Base-by-base conservation (phyloP, 2,888 invertebrate genomes). In the Doris montereyensis region DNA sequence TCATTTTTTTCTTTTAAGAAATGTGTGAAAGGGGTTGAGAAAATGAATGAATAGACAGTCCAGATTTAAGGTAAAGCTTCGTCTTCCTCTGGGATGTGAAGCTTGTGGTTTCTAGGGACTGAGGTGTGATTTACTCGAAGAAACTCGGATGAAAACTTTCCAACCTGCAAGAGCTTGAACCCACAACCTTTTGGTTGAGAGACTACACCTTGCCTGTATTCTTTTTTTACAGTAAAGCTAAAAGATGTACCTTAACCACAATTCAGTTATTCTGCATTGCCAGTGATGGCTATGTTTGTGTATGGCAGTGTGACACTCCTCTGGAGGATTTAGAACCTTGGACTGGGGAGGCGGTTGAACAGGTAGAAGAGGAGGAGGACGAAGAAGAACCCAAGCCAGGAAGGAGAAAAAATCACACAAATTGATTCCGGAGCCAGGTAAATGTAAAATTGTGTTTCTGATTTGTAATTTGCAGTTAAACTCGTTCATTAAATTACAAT, bases 271-370 rank as follows among this genome's bases (percentile, higher is more conserved):
- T 87, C 83, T 84, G 87, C 70, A 81, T 90, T n/a, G 86, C 84
- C 88, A 94, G 95, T 86, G 97, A 97, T 91, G 97, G 97, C 0
- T 95, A 95, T 85, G 92, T 96, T 2, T 95, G 94, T 89, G 90
- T 96, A 65, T 98, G 98, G 98, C 95, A 96, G 88, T 95, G 96
- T 84, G 95, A 94, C 85, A 92, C 96, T 75, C 94, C 95, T 79
- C 93, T 94, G 0, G 94, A 94, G 73, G 95, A 95, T 76, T 92
- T 97, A 68, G 91, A 94, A 21, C 92, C 87, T 4, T 86, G 83
- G 72, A 81, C 92, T 4, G 84, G 84, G 13, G 86, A 89, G 0
- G 92, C 91, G 30, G 91, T 92, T 58, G 81, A 82, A 93, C 91
- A 84, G 13, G 80, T 83, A 30, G 78, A 82, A 60, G 80, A 85